phyloP scores from a whole-genome alignment of 1,140 invertebrate species.

The Bombus confusus region DNA sequence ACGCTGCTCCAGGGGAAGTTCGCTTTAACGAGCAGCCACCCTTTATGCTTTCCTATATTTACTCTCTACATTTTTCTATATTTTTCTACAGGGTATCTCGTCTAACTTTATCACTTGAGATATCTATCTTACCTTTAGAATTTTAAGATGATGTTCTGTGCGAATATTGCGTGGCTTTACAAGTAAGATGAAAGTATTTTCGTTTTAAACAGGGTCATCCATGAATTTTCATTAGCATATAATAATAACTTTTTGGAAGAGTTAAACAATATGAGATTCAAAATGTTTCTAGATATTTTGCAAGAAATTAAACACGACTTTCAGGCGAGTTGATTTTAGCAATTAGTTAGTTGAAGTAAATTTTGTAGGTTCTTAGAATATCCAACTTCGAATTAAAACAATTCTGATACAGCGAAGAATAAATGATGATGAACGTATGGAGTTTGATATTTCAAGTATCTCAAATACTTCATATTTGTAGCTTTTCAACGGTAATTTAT shows the following conservation, averaged over 20 bases:
- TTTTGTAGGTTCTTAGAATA: too few species aligned
- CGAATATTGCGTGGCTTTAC: background rate
- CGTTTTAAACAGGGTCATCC: background rate
- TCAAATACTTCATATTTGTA: too few species aligned
- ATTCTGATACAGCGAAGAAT: too few species aligned
- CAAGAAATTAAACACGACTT: too few species aligned
- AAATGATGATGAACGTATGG: too few species aligned
- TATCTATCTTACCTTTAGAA: background rate
- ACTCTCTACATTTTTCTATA: background rate
- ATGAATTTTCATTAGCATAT: background rate
- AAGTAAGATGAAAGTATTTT: background rate
- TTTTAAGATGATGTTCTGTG: background rate
- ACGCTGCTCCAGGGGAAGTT: slow-evolving; percentile 4
- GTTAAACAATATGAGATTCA: background rate
- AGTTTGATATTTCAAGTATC: too few species aligned
- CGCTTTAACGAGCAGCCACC: slow-evolving; percentile 24
- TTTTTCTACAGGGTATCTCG: background rate
- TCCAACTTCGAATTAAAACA: too few species aligned
- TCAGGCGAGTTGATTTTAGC: too few species aligned
- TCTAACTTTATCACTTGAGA: background rate
- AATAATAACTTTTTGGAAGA: background rate
- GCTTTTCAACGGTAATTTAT: too few species aligned
- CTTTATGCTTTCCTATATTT: background rate
- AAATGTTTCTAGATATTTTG: background rate
- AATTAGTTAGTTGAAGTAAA: too few species aligned